Conservation (phyloP, 2,113 vertebrate species). For the Larimichthys crocea region DNA sequence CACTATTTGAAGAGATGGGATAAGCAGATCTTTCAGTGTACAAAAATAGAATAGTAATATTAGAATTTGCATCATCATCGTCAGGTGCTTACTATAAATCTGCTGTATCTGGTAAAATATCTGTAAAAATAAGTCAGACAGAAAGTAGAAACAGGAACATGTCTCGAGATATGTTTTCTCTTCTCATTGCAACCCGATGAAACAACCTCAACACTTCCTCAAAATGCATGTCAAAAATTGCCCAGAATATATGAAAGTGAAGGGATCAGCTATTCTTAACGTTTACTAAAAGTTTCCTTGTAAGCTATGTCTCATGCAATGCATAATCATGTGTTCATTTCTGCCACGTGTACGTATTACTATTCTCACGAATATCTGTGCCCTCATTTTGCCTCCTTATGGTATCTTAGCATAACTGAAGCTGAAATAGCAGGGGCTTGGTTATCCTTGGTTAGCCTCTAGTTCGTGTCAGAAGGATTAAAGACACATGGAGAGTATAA, state of each 20-base stretch:
- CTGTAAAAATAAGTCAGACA: background rate
- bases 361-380: background rate
- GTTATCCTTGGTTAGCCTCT: background rate
- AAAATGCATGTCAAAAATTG: background rate
- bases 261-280: background rate
- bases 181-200: background rate
- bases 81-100: slow-evolving; percentile 5
- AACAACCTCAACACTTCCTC: slow-evolving; percentile 23
- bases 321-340: background rate
- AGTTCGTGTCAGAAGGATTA: slow-evolving; percentile 11
- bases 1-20: background rate
- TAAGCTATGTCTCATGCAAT: background rate
- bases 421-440: background rate
- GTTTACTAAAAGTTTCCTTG: background rate
- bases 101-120: slow-evolving; percentile 1
- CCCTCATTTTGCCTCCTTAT: background rate
- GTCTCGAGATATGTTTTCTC: background rate
- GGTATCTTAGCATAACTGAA: background rate
- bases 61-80: background rate
- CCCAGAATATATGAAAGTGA: background rate
- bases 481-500: slow-evolving; percentile 1
- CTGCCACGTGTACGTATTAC: background rate
- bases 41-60: background rate
- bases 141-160: slow-evolving; percentile 46
- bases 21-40: background rate